These are phyloP conservation scores for Oriolus oriolus DNA, from an alignment of 2,113 vertebrate genomes.

Conservation along the genomic window DNA sequence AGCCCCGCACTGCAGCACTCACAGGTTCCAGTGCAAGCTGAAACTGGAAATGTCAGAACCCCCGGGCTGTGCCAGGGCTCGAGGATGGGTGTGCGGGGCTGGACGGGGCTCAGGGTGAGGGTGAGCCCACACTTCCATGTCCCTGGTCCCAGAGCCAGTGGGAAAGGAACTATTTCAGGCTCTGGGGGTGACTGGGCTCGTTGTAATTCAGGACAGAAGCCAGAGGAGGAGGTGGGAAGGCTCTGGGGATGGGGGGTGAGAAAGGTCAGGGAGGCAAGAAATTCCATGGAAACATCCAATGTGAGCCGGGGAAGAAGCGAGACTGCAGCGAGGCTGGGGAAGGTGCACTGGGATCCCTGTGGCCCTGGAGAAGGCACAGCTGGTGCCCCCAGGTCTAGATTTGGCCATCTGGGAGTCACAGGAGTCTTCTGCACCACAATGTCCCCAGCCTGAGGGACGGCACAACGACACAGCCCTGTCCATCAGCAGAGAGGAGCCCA, in stretches of 20 bases:
- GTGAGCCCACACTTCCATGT: accelerated
- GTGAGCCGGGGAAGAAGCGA: not conserved
- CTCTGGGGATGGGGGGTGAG: not conserved
- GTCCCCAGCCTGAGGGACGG: not conserved
- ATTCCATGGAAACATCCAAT: not conserved
- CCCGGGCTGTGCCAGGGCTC: accelerated
- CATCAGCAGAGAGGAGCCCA: not conserved
- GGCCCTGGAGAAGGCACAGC: accelerated
- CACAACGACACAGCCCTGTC: accelerated
- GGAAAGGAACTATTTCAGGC: not conserved
- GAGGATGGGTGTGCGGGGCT: accelerated
- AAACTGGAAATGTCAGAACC: not conserved
- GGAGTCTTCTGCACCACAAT: accelerated
- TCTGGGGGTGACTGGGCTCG: not conserved
- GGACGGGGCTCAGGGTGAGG: accelerated
- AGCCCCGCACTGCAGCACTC: accelerated
- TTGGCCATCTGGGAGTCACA: not conserved
- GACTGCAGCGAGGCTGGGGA: accelerated
- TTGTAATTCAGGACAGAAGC: conserved; percentile 33
- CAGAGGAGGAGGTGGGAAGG: not conserved
- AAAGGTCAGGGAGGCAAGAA: conserved; percentile 29
- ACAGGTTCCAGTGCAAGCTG: not conserved
- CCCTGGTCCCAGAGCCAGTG: accelerated
- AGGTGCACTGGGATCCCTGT: not conserved
- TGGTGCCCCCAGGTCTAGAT: not conserved